Percentiles rank a stretch among this genome's conserved stretches.
phyloP scores from a whole-genome alignment of 2,797 vertebrate genomes.

The Vireo griseus region DNA sequence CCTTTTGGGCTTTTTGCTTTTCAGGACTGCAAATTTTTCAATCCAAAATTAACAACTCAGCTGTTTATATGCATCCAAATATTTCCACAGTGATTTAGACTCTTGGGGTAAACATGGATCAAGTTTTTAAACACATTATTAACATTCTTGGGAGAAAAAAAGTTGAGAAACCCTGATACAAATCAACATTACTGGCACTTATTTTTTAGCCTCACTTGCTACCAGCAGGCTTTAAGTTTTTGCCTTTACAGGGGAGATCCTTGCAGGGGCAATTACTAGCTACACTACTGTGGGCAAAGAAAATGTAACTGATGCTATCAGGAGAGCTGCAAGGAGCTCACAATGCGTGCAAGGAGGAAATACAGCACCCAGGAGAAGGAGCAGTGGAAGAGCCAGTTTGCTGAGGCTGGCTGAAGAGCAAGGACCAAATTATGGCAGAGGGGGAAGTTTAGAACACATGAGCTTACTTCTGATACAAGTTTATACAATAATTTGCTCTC shows the following conservation, averaged over 20 bases:
- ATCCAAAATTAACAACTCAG: not conserved
- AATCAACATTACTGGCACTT: not conserved
- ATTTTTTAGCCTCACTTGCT: not conserved
- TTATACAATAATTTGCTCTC: not conserved
- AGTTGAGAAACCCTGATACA: not conserved
- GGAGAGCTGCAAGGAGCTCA: not conserved
- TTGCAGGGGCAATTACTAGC: not conserved
- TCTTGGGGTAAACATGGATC: not conserved
- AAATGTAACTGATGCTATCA: conserved; percentile 16
- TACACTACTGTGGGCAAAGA: not conserved
- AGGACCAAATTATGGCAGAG: not conserved
- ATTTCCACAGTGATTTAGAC: not conserved
- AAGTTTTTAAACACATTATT: not conserved
- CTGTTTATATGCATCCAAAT: not conserved
- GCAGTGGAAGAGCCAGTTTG: not conserved
- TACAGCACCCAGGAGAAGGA: not conserved
- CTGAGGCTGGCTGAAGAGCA: not conserved
- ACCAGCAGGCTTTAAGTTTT: not conserved
- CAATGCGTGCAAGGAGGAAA: not conserved
- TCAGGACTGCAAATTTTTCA: not conserved
- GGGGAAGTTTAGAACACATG: not conserved
- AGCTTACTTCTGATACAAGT: not conserved
- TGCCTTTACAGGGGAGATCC: not conserved
- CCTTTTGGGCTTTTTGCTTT: not conserved
- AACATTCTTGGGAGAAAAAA: not conserved